A percentile compares a stretch with the other conserved stretches of the same genome.
phyloP scores from a whole-genome alignment of 2,797 vertebrate species.

The Onychomys arenicola region DNA sequence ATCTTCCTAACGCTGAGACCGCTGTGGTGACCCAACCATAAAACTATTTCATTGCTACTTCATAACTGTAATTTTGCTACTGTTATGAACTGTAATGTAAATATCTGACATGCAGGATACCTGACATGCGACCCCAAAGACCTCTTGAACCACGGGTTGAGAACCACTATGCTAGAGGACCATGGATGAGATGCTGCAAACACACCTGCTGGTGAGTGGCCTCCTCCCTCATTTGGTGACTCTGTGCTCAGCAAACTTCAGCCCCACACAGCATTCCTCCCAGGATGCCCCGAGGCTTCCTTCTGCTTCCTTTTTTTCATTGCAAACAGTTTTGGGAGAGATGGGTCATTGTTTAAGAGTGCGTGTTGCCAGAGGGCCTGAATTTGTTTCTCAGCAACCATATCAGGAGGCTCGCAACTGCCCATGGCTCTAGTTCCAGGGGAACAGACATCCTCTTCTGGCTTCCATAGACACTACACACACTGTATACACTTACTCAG shows the following conservation, averaged over 20 bases:
- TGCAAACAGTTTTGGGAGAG: not conserved
- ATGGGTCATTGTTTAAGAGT: not conserved
- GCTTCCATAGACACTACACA: not conserved
- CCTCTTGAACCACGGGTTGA: not conserved
- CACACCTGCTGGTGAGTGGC: not conserved
- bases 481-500: not conserved
- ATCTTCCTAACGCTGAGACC: not conserved
- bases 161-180: not conserved
- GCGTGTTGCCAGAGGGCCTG: not conserved
- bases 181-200: not conserved
- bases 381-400: not conserved
- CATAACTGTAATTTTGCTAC: not conserved
- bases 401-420: not conserved
- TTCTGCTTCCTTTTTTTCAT: not conserved
- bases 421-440: not conserved
- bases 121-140: not conserved
- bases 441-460: not conserved
- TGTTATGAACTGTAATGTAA: not conserved
- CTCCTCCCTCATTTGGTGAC: not conserved
- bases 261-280: not conserved
- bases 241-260: not conserved
- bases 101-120: no score
- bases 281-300: not conserved
- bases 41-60: not conserved
- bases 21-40: not conserved